Percentiles rank a stretch among this genome's conserved stretches.
Evolutionary conservation across 2,888 invertebrate genomes (phyloP).

Genomic region (Melieria omissa): DNA sequence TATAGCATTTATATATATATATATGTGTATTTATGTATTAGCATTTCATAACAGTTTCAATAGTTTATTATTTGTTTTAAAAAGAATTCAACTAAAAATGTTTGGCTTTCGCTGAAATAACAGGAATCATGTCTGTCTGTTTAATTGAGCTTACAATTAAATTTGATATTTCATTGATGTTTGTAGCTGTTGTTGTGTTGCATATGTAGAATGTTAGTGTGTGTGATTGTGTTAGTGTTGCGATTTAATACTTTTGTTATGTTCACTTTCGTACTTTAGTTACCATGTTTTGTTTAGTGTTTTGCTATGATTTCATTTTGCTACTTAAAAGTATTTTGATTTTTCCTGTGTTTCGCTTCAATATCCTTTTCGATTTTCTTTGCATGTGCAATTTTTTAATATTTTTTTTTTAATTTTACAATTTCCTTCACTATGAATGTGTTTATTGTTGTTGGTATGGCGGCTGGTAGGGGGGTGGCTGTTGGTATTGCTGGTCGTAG

Average conservation of each 20-base stretch:
- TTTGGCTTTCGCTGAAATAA: no score
- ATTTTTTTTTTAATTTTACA: slow-evolving; percentile 1
- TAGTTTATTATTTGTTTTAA: no score
- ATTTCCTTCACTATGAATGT: neutral
- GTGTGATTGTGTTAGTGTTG: slow-evolving; percentile 15
- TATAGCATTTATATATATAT: no score
- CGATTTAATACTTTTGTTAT: neutral
- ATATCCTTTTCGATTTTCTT: no score
- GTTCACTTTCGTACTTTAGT: slow-evolving; percentile 28
- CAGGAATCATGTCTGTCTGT: no score
- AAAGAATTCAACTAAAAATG: no score
- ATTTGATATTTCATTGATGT: slow-evolving; percentile 41
- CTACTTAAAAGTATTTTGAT: no score
- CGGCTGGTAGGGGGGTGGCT: slow-evolving; percentile 33
- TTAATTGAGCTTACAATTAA: no score
- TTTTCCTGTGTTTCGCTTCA: no score
- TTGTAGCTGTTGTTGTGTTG: slow-evolving; percentile 31
- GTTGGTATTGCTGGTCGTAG: slow-evolving; percentile 57
- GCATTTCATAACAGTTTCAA: no score
- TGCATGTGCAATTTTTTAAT: slow-evolving; percentile 8
- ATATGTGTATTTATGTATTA: no score
- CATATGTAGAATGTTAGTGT: slow-evolving; percentile 20
- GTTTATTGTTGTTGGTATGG: slow-evolving; percentile 18
- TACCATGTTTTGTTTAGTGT: slow-evolving; percentile 17
- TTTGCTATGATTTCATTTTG: no score